Base-by-base conservation (phyloP, 2,888 invertebrate species). In the Oxystoma pomonae region DNA sequence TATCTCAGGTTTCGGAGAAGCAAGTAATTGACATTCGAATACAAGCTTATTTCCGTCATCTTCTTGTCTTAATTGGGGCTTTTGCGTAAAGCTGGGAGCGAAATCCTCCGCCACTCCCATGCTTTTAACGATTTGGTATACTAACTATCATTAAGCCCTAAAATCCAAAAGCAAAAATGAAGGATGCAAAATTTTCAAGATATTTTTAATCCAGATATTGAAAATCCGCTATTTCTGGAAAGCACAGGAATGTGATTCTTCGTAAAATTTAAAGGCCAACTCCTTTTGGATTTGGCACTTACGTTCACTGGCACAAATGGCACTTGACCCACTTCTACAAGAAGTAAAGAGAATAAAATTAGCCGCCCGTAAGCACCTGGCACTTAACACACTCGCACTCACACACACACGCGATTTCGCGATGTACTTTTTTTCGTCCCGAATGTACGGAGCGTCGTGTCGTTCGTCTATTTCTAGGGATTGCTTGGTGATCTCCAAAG, bases 41-140 rank as follows among this genome's bases (percentile, higher is more conserved):
- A 96, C 89, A 78, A 96, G 87, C 78, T 93, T 90, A 84, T 96
- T 96, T 75, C 96, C 96, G 80, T 96, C 96, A 81, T 96, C 96
- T 81, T 97, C 97, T 82, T 98, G 96, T 73, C 96, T 87, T 75
- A 98, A 88, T 82, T 94, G 94, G 71, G 97, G 97, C 89, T 97
- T 97, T 85, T 96, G 95, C 73, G 95, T 94, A 86, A 98, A 97
- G 87, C 96, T 96, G 82, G 97, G 97, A 84, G 97, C 96, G 85
- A 95, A 92, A 83, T 96, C 95, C 83, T 96, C 96, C 80, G 90
- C 87, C 83, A 90, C 90, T 86, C 91, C 91, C 91, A 92, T 92
- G 74, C 77, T 79, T 73, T 72, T 61, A 68, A 58, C 68, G 63
- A 71, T 72, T 71, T 64, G 69, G 72, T 76, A 77, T 72, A 73